Evolutionary conservation across 2,113 vertebrate genomes (phyloP), one percentile per base, ranked within the genome.

Genomic region (Irena cyanogastra): DNA sequence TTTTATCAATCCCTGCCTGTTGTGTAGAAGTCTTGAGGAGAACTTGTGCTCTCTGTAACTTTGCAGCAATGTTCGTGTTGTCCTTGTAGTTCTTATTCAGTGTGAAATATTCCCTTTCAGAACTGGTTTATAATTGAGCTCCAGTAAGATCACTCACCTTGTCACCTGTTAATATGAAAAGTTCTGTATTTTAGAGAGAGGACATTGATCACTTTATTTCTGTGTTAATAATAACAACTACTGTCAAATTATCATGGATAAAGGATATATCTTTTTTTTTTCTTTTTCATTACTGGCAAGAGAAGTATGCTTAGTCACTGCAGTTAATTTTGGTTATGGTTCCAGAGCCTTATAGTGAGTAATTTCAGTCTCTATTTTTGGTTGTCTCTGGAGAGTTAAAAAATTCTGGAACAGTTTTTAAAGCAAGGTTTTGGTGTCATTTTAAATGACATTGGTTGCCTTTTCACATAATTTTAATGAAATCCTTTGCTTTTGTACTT

Each of bases 271-370:
- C 16, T 66, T 37, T 37, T 53, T 64, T 69, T 69, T 44, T 35
- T 61, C n/a, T 69, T 56, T 31, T 20, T 3, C 14, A 35, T 70
- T 84, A 35, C 72, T 94, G 89, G 77, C 54, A 87, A 53, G 68
- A 89, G 72, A 68, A 91, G 28, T 54, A 3, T 87, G 87, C 87
- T 95, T 94, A 93, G 84, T 96, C 95, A 96, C 77, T 74, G 54
- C 68, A 74, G 87, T 93, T 93, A 93, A 87, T 93, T 94, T 77
- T 94, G 69, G 68, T 68, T 91, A 5, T 50, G 13, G 35, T 91
- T 94, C 42, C 65, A 77, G 50, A 90, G 42, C 27, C 72, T 78
- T 89, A 50, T 47, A 59, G 44, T 93, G 87, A 91, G 10, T 72
- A 94, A 93, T 37, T 87, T 91, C 84, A 70, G 30, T 52, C 64